Conservation (phyloP, 2,888 invertebrate species). For the Tiliacea citrago region DNA sequence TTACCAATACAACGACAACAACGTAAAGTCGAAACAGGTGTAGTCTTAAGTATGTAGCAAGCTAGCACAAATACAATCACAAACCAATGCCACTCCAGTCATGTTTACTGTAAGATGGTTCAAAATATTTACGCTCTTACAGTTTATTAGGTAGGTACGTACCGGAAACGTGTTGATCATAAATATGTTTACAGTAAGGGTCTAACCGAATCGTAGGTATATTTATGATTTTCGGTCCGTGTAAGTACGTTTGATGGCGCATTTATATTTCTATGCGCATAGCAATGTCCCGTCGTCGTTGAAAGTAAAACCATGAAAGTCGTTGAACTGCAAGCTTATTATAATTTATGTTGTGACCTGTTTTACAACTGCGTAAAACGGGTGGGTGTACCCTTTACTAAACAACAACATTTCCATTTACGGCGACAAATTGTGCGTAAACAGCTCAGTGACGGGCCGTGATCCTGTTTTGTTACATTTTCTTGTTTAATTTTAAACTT, state of each 20-base stretch:
- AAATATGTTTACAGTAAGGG: conserved; percentile 22
- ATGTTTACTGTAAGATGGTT: conserved; percentile 36
- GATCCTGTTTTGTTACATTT: conserved; percentile 32
- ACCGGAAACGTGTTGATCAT: conserved; percentile 44
- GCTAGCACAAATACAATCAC: conserved; percentile 54
- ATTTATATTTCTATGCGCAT: too few relatives aligned
- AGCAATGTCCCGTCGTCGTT: conserved; percentile 50
- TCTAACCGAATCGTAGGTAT: conserved; percentile 5
- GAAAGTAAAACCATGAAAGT: conserved; percentile 64
- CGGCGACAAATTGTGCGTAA: conserved; percentile 47
- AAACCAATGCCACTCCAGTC: conserved; percentile 55
- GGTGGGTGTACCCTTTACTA: conserved; percentile 41
- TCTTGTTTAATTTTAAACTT: conserved; percentile 46
- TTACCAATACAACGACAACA: conserved; percentile 20
- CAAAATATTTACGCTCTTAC: conserved; percentile 40
- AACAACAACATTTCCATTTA: conserved; percentile 60
- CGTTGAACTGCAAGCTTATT: conserved; percentile 56
- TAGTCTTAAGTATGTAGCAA: conserved; percentile 24
- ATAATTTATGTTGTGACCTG: conserved; percentile 59
- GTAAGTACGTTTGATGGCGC: conserved; percentile 22
- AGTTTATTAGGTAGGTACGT: conserved; percentile 24
- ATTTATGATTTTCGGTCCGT: conserved; percentile 24
- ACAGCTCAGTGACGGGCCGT: conserved; percentile 20
- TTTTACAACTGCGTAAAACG: conserved; percentile 56
- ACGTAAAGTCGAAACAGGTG: conserved; percentile 20